A percentile compares a stretch with the other conserved stretches of the same genome.
These are phyloP conservation scores for Aegotheles bennettii DNA, from an alignment of 2,113 vertebrate genomes.

Conservation along the genomic window DNA sequence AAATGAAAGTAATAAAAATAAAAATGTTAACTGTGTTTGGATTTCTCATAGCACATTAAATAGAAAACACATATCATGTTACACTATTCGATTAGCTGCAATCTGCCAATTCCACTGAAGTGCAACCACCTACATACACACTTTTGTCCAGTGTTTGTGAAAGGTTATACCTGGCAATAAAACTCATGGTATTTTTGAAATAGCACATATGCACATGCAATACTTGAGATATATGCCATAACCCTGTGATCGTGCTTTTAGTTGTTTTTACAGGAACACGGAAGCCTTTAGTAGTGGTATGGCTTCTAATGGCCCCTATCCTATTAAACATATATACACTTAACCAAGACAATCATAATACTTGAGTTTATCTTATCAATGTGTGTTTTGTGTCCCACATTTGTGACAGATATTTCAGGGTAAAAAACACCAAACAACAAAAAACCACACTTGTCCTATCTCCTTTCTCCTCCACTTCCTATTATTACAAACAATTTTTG, in stretches of 20 bases:
- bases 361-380: neutral
- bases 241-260: neutral
- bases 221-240: neutral
- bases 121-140: neutral
- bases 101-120: neutral
- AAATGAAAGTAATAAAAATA: constrained; percentile 22
- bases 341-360: neutral
- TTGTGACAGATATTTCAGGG: neutral
- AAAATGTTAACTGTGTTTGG: constrained; percentile 17
- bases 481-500: neutral
- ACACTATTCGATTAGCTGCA: constrained; percentile 5
- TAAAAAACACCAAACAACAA: neutral
- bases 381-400: neutral
- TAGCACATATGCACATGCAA: neutral
- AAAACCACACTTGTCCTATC: neutral
- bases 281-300: neutral
- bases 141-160: neutral
- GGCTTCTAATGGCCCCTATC: neutral
- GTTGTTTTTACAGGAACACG: neutral
- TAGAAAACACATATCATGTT: neutral
- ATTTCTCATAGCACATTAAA: constrained; percentile 10
- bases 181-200: neutral
- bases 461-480: neutral
- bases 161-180: neutral
- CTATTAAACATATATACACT: neutral